Conservation (phyloP, 2,888 invertebrate species). For the Eupithecia insigniata region DNA sequence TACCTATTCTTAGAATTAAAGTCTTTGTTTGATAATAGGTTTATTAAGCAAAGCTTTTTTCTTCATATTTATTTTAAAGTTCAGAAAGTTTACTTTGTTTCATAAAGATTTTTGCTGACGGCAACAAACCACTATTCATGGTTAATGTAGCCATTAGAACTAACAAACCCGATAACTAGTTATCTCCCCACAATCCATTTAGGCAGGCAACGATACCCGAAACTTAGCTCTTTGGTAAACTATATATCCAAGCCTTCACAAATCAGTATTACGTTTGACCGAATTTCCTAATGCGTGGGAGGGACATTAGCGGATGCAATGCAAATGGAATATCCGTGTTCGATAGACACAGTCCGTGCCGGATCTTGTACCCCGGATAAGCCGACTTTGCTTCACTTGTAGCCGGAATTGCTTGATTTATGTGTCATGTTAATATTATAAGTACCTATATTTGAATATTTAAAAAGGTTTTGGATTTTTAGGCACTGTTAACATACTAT, state of each 20-base stretch:
- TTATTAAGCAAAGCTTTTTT: background rate
- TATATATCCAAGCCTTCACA: slow-evolving; percentile 28
- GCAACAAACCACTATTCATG: background rate
- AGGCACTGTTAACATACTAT: background rate
- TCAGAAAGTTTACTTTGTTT: background rate
- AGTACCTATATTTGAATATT: background rate
- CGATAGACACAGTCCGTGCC: slow-evolving; percentile 64
- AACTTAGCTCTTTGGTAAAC: slow-evolving; percentile 16
- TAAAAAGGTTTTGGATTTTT: background rate
- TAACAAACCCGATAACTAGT: background rate
- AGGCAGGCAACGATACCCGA: slow-evolving; percentile 7
- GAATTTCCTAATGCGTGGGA: slow-evolving; percentile 52
- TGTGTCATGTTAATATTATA: slow-evolving; percentile 19
- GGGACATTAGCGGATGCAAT: slow-evolving; percentile 59
- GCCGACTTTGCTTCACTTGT: slow-evolving; percentile 57
- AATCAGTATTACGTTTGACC: slow-evolving; percentile 50
- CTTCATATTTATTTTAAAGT: background rate
- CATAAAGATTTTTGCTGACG: background rate
- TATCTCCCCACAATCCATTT: background rate
- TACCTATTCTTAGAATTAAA: slow-evolving; percentile 24
- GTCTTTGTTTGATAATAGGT: slow-evolving; percentile 12
- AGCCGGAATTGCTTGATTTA: slow-evolving; percentile 51
- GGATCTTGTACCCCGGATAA: slow-evolving; percentile 64
- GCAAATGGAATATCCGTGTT: slow-evolving; percentile 75
- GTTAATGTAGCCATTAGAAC: background rate